These are phyloP conservation scores for Lagodon rhomboides DNA, from an alignment of 2,797 vertebrate genomes.

Conservation along the genomic window DNA sequence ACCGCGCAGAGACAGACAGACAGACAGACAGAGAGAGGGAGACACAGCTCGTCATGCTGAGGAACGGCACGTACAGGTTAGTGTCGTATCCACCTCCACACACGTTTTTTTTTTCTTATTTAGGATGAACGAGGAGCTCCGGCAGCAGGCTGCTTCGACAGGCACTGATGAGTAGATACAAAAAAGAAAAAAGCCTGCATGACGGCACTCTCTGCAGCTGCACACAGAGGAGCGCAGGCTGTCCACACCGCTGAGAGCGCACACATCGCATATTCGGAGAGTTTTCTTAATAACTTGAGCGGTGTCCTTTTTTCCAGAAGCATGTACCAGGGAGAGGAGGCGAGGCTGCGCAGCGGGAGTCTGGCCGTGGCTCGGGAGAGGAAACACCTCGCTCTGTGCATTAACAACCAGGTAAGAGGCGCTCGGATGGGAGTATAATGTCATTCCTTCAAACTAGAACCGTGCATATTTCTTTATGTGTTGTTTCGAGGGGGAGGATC, in stretches of 20 bases:
- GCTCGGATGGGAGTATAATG: not conserved
- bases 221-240: slow-evolving; percentile 19
- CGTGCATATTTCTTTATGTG: not conserved
- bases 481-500: not conserved
- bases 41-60: slow-evolving; percentile 79
- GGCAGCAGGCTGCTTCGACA: slow-evolving; percentile 15
- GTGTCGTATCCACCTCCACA: slow-evolving; percentile 52
- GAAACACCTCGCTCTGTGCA: slow-evolving; percentile 84
- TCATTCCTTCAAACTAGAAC: not conserved
- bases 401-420: slow-evolving; percentile 83
- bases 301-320: slow-evolving; percentile 76
- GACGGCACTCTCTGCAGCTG: slow-evolving; percentile 38
- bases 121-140: slow-evolving; percentile 14
- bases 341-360: slow-evolving; percentile 80
- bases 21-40: slow-evolving; percentile 11
- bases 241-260: not conserved
- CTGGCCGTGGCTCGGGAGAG: slow-evolving; percentile 76
- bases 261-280: slow-evolving; percentile 29
- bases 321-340: slow-evolving; percentile 80
- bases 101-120: not conserved
- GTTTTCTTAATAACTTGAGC: slow-evolving; percentile 68
- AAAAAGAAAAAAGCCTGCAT: slow-evolving; percentile 9
- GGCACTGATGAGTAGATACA: slow-evolving; percentile 31
- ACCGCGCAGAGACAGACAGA: slow-evolving; percentile 39
- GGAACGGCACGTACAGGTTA: slow-evolving; percentile 81